These are phyloP conservation scores for Rhabdomys dilectus DNA, from an alignment of 2,113 vertebrate genomes.

Conservation along the genomic window DNA sequence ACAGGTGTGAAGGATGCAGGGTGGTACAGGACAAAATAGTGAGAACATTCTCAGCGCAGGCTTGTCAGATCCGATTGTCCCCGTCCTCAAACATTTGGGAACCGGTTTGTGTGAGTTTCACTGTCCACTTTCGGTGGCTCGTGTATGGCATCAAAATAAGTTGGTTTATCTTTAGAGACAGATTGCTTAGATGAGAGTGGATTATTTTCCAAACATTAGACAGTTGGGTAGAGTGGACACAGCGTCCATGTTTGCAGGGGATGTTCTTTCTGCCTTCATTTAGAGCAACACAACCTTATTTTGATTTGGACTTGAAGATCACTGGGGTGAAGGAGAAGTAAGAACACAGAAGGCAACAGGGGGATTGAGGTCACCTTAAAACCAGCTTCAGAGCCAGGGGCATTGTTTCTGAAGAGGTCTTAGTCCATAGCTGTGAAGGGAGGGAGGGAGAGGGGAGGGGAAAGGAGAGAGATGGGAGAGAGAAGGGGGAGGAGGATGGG, in stretches of 20 bases:
- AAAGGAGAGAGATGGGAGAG: neutral
- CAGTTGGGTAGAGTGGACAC: rapidly evolving
- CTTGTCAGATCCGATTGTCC: neutral
- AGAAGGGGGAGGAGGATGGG: neutral
- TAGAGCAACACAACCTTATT: no score
- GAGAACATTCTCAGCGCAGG: neutral
- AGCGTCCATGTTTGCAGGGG: rapidly evolving
- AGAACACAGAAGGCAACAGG: neutral
- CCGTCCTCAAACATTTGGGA: neutral
- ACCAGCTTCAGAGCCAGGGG: no score
- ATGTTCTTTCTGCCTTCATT: rapidly evolving
- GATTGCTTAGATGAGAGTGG: neutral
- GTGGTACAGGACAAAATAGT: rapidly evolving
- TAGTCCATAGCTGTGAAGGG: no score
- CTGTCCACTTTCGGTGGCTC: neutral
- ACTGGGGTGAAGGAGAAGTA: neutral
- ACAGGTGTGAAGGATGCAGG: neutral
- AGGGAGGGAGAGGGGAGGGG: neutral
- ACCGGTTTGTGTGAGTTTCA: neutral
- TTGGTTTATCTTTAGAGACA: neutral
- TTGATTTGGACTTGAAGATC: neutral
- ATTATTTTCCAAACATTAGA: neutral
- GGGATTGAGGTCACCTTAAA: neutral
- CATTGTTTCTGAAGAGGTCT: no score
- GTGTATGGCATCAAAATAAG: neutral